Evolutionary conservation across 2,888 invertebrate species (phyloP), one percentile per base, ranked within the genome.

Genomic region (Rhopalosiphum nymphaeae): DNA sequence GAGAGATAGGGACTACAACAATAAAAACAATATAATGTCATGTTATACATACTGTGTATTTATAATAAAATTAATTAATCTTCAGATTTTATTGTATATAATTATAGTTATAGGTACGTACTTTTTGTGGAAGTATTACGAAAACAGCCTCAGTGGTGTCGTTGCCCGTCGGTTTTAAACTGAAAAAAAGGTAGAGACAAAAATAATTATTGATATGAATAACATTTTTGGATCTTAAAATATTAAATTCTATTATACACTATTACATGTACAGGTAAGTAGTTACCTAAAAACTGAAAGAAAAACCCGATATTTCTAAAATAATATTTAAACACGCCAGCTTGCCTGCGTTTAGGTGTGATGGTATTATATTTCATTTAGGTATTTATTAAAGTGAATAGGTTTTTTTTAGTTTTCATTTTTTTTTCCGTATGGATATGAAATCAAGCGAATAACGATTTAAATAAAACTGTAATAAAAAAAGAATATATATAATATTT

Each of bases 401-500:
- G 42, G 49, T 89, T 36, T 44, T 61, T 89, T 46, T 44, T 44
- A 0, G 5, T 44, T n/a, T 16, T 16, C 13, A 3, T 36, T 78
- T 78, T 78, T 61, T 78, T 78, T 44, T 53, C 5, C 1, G 0
- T 26, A 42, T 44, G 16, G 44, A 21, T 44, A 89, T 29, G 44
- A 89, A 57, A 61, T 61, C 89, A 44, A 89, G 89, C 57, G 61
- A 61, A 46, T 89, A 44, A 89, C 61, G 42, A 10, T 61, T 78
- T 78, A 9, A 78, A 78, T 36, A 78, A 78, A 78, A 78, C 67
- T n/a, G 16, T 2, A n/a, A 78, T 16, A 13, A 88, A 36, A 56
- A 88, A 88, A 88, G 36, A n/a, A 13, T 9, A 78, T 21, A 78
- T 21, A 49, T 44, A 85, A 46, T 26, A 11, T 85, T 44, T n/a